Evolutionary conservation across 2,113 vertebrate species (phyloP).

Genomic region (Sakesphorus luctuosus): DNA sequence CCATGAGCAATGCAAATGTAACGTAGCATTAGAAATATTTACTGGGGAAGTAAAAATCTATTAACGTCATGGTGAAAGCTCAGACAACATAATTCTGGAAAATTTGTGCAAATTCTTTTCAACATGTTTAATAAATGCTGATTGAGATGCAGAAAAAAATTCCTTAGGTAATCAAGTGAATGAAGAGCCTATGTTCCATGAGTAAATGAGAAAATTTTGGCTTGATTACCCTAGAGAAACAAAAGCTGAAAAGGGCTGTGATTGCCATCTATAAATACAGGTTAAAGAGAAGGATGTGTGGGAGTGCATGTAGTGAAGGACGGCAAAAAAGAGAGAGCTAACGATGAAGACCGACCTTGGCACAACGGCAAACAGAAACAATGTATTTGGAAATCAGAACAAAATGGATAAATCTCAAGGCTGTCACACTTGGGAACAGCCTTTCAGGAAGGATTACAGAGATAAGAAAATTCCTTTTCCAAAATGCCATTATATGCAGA

Average conservation of each 20-base stretch:
- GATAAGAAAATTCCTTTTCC: not conserved
- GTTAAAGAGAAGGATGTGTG: not conserved
- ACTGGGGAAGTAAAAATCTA: not conserved
- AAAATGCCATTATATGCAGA: not conserved
- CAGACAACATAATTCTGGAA: not conserved
- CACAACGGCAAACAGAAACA: not conserved
- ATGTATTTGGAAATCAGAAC: not conserved
- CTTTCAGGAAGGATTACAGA: not conserved
- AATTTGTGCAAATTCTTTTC: not conserved
- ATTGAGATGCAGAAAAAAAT: not conserved
- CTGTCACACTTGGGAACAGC: not conserved
- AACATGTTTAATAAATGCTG: not conserved
- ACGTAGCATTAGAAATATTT: not conserved
- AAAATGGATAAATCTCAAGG: not conserved
- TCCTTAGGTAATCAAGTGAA: conserved; percentile 1
- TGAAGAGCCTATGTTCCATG: not conserved
- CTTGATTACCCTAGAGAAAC: not conserved
- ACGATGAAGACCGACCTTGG: not conserved
- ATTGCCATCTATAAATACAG: not conserved
- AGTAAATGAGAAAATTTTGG: not conserved
- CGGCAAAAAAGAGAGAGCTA: not conserved
- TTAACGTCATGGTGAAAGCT: not conserved
- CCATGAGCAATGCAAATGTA: not conserved
- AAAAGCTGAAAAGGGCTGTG: not conserved
- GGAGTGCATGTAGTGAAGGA: not conserved